Conservation (phyloP, 2,888 invertebrate genomes). For the Pachycephus smyrnensis region DNA sequence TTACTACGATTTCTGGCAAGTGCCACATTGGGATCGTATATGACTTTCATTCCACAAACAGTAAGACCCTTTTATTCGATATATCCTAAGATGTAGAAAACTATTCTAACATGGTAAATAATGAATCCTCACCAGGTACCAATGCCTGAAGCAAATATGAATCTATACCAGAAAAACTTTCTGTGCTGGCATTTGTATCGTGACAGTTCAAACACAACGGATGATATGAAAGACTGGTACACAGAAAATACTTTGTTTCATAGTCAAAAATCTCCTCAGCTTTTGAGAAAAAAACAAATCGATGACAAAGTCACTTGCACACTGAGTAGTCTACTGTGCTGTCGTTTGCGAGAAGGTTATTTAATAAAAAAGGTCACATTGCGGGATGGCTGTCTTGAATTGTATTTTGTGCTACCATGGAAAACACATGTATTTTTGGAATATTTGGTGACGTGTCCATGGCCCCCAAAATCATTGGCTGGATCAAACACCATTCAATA, state of each 20-base stretch:
- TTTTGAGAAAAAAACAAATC: constrained; percentile 74
- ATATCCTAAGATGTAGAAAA: not conserved
- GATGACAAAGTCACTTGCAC: constrained; percentile 75
- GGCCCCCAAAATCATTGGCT: constrained; percentile 69
- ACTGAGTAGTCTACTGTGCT: constrained; percentile 76
- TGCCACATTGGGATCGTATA: constrained; percentile 80
- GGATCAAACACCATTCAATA: constrained; percentile 64
- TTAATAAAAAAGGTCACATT: constrained; percentile 69
- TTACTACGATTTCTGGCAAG: constrained; percentile 80
- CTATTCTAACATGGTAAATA: not conserved
- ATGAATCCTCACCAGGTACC: constrained; percentile 32
- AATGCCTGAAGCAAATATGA: constrained; percentile 62
- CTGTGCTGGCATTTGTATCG: constrained; percentile 66
- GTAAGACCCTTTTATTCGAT: constrained; percentile 55
- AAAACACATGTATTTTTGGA: constrained; percentile 79
- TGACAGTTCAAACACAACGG: constrained; percentile 27
- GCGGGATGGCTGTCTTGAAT: constrained; percentile 72
- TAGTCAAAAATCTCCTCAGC: constrained; percentile 69
- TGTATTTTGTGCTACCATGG: constrained; percentile 78
- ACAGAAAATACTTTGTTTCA: constrained; percentile 70
- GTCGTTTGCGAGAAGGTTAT: constrained; percentile 82
- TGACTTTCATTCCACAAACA: constrained; percentile 70
- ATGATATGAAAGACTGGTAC: constrained; percentile 48
- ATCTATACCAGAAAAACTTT: constrained; percentile 73
- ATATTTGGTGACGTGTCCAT: constrained; percentile 73